Percentiles rank a stretch among this genome's conserved stretches.
These are phyloP conservation scores for Epinotia bilunana DNA, from an alignment of 2,888 invertebrate species.

Conservation along the genomic window DNA sequence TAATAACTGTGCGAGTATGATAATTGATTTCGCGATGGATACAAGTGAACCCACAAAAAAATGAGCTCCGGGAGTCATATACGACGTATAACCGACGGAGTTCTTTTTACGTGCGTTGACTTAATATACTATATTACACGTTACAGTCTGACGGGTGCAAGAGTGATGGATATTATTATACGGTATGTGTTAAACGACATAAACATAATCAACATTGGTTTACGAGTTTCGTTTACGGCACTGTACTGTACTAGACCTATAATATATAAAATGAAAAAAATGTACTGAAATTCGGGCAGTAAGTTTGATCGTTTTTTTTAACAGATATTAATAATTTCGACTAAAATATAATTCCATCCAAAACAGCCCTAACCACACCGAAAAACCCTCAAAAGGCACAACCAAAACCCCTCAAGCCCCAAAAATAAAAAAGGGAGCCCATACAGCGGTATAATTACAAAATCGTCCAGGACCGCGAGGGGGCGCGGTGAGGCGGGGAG, in stretches of 20 bases:
- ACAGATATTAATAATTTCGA: background rate
- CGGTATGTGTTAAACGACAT: background rate
- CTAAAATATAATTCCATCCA: background rate
- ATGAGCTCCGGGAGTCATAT: background rate
- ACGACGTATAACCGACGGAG: background rate
- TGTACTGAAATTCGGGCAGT: too few relatives aligned
- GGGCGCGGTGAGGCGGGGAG: slow-evolving; percentile 53
- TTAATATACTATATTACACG: background rate
- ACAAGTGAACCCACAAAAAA: background rate
- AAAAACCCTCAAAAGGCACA: slow-evolving; percentile 10
- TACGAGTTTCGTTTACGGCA: background rate
- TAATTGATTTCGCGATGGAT: background rate
- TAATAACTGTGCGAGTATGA: background rate
- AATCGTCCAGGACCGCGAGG: slow-evolving; percentile 40
- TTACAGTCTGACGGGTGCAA: background rate
- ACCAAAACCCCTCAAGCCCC: slow-evolving; percentile 25
- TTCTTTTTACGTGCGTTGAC: background rate
- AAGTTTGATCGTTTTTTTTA: too few relatives aligned
- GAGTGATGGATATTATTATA: background rate
- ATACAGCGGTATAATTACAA: slow-evolving; percentile 39
- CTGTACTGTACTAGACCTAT: background rate
- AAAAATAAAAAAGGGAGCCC: slow-evolving; percentile 36
- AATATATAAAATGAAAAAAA: too few relatives aligned
- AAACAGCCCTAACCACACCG: background rate
- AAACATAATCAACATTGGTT: background rate